A percentile compares a stretch with the other conserved stretches of the same genome.
Conservation (phyloP, 2,797 vertebrate species). For the Acipenser oxyrinchus region DNA sequence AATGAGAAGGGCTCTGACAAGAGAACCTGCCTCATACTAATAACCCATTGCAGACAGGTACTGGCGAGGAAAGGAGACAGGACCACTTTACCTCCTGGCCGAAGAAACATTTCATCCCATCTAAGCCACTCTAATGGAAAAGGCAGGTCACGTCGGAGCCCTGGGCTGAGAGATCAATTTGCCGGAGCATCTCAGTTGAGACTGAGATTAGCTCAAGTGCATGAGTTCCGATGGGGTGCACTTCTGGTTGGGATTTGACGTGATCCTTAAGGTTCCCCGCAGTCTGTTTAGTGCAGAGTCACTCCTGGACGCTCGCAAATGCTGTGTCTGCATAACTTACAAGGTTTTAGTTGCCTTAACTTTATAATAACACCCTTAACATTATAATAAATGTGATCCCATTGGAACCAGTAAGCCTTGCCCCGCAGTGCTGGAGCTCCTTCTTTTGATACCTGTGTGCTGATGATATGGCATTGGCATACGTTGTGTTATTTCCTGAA, state of each 20-base stretch:
- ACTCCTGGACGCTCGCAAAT: constrained; percentile 2
- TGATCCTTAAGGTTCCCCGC: constrained; percentile 9
- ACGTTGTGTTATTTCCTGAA: too few species aligned
- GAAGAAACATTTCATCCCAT: background rate
- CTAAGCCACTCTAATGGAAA: background rate
- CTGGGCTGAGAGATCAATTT: constrained; percentile 1
- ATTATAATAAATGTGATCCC: constrained; percentile 1
- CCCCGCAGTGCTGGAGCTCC: too few species aligned
- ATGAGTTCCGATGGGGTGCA: constrained; percentile 10
- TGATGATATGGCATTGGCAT: too few species aligned
- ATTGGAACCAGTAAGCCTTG: too few species aligned
- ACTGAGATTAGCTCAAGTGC: constrained; percentile 10
- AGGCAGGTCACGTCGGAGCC: background rate
- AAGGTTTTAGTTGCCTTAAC: constrained; percentile 1
- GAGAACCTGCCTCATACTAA: background rate
- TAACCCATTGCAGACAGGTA: background rate
- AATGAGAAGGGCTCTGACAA: too few species aligned
- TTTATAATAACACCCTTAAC: background rate
- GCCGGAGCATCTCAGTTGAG: constrained; percentile 7
- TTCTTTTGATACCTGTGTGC: too few species aligned
- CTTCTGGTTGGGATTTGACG: constrained; percentile 5
- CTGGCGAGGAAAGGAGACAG: background rate
- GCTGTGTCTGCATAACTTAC: constrained; percentile 3
- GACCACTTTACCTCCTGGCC: constrained; percentile 4
- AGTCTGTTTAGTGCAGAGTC: background rate